Base-by-base conservation (phyloP, 2,888 invertebrate species). In the Pseudeuparius sepicola region DNA sequence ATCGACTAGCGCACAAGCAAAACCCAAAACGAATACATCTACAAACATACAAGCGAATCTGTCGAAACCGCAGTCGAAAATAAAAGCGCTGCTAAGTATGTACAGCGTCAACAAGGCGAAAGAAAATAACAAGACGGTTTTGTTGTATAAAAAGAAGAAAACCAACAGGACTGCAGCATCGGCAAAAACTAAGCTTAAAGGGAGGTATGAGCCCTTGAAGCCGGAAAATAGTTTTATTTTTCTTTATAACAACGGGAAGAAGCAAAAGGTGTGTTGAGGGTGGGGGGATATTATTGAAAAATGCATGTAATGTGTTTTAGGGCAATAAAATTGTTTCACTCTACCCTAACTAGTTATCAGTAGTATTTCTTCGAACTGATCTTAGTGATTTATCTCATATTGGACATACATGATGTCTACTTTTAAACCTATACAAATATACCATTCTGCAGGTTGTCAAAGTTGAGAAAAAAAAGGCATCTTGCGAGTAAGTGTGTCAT, bases 201-300 rank as follows among this genome's bases (percentile, higher is more conserved):
- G 38, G 5, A 31, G 14, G 20, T 33, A 16, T 14, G 29, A 38
- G 15, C 38, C 38, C 4, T 15, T 41, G 6, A 41, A 36, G 23
- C 33, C 35, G 18, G 38, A 41, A 26, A 23, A 38, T 24, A 41
- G 41, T 41, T 41, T 41, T 29, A 7, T 36, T 10, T 11, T 23
- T 33, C 26, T 36, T 14, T 41, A 29, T 14, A 33, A 29, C 12
- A 33, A 31, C 11, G 35, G 27, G 3, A 41, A 41, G 31, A 34
- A 26, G 15, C 31, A 13, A 10, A 41, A 37, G 20, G 6, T 20
- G n/a, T 20, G 20, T 6, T n/a, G n/a, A n/a, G n/a, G n/a, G n/a
- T n/a, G n/a, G n/a, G n/a, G n/a, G n/a, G n/a, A n/a, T n/a, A n/a
- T n/a, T n/a, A n/a, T n/a, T n/a, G n/a, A n/a, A n/a, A n/a, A n/a